phyloP scores from a whole-genome alignment of 2,113 vertebrate genomes.

The Bubalus kerabau region DNA sequence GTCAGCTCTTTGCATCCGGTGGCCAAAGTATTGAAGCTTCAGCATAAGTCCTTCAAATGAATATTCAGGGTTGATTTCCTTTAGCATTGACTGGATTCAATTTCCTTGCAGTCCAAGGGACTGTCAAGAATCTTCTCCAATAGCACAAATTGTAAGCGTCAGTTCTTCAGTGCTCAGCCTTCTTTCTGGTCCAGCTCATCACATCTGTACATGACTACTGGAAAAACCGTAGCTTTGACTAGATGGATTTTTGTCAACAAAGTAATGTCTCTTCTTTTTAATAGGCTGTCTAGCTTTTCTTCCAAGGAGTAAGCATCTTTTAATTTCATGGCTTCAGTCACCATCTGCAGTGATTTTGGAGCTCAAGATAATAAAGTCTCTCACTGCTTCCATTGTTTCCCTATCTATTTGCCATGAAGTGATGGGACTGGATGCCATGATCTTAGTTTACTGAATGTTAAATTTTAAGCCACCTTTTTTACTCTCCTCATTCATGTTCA shows the following conservation, averaged over 20 bases:
- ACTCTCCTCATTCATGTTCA: not conserved
- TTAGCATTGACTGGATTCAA: not conserved
- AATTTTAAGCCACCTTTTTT: not conserved
- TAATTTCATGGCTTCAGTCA: not conserved
- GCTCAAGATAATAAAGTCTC: not conserved
- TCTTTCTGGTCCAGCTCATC: not conserved
- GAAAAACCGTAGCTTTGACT: not conserved
- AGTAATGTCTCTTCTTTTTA: not conserved
- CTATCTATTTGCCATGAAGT: not conserved
- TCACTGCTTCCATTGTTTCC: not conserved
- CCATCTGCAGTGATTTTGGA: not conserved
- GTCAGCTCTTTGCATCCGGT: not conserved
- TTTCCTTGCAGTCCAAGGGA: not conserved
- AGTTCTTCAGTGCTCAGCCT: not conserved
- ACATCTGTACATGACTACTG: not conserved
- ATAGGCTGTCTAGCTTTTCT: not conserved
- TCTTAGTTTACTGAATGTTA: not conserved
- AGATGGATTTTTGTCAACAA: not conserved
- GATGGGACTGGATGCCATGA: not conserved
- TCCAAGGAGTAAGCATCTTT: not conserved
- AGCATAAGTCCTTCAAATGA: not conserved
- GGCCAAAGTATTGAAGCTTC: not conserved
- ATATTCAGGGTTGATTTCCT: not conserved
- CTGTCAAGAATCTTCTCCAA: not conserved
- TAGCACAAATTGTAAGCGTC: not conserved